phyloP scores from a whole-genome alignment of 2,113 vertebrate genomes.

The Chelonoidis abingdonii region DNA sequence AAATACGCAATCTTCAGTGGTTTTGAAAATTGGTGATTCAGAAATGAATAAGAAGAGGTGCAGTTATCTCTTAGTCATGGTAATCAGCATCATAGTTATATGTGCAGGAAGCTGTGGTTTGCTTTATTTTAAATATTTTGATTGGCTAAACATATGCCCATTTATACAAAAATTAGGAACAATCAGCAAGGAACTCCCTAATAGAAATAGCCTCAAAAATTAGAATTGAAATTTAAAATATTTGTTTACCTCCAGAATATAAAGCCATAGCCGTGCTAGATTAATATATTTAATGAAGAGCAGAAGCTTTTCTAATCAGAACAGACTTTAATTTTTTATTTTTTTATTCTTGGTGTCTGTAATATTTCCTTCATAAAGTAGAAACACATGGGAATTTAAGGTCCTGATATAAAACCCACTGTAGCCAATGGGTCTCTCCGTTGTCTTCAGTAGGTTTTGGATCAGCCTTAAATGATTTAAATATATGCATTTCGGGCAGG shows the following conservation, averaged over 20 bases:
- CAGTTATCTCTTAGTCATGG: neutral
- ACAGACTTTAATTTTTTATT: neutral
- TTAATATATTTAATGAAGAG: neutral
- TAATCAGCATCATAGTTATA: neutral
- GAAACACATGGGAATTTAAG: neutral
- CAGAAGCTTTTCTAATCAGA: neutral
- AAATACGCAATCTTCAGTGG: neutral
- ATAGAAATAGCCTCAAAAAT: neutral
- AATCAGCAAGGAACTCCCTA: neutral
- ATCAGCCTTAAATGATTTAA: conserved; percentile 15
- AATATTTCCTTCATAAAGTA: neutral
- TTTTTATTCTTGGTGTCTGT: neutral
- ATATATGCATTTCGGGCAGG: neutral
- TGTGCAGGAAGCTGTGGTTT: neutral
- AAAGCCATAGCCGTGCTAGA: neutral
- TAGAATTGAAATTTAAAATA: neutral
- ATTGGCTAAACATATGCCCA: neutral
- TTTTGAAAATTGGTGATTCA: neutral
- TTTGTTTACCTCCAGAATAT: neutral
- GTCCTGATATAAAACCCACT: neutral
- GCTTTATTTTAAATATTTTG: neutral
- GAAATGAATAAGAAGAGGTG: neutral
- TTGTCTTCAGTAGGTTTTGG: conserved; percentile 28
- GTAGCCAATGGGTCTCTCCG: neutral
- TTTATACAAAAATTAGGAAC: neutral